Evolutionary conservation across 37 sponge, comb jelly and placozoan species (phyloP), one percentile per base, ranked within the genome.

Genomic region (Hexactinellida sp.): DNA sequence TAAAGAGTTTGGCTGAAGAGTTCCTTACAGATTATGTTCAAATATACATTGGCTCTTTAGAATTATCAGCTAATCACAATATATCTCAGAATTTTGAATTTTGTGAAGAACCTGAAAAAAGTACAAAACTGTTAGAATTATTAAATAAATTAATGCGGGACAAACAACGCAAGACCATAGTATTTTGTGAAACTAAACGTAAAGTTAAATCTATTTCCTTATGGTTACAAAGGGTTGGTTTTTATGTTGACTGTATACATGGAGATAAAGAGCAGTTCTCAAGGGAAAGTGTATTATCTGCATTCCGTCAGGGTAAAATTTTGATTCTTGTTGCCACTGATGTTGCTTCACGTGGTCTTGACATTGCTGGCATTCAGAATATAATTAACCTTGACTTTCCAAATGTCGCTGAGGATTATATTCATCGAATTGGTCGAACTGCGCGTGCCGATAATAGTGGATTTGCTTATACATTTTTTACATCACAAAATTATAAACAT

Each of bases 41-140:
- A 55, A 92, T 97, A 54, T 94, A 97, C 91, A 88, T 98, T 89
- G 99, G 99, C 37, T 93, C 94, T 39, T 54, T 92, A 54, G 89
- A 93, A 38, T 86, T 95, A 82, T 90, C 91, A 88, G 96, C 99
- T 83, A 98, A 98, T 88, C 94, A 93, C 82, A 95, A 95, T 87
- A 98, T 98, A 82, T 87, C 82, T 1, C 99, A 98, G 90, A 93
- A 95, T 55, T 88, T 98, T 39, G 94, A 98, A 36, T 86, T 95
- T 9, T 92, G 92, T 39, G 90, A 94, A 83, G 94, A 94, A 19
- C 86, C 89, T 85, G 94, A 96, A 88, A 96, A 96, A 85, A 63
- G 30, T 63, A 32, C 21, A 21, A 63, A 63, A 63, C 76, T 63
- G 3, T 28, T 63, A 63, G 76, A 63, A 25, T 63, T 63, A n/a